Base-by-base conservation (phyloP, 1,140 invertebrate species). In the Leucophenga varia region DNA sequence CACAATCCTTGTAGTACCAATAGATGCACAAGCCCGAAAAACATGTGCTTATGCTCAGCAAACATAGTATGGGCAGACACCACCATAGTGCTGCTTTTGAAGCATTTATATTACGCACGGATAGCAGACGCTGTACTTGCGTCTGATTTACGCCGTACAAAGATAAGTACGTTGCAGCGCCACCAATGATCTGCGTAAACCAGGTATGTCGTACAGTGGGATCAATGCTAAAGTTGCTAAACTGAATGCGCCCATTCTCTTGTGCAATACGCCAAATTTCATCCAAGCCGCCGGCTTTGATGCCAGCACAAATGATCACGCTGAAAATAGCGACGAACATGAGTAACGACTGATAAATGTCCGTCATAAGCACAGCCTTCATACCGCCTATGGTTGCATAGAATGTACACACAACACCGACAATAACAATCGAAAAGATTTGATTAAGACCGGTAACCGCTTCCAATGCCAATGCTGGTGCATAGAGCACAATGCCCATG, bases 401-500 rank as follows among this genome's bases (percentile, higher is more conserved):
- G 64, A 93, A 88, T 6, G 89, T 90, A 68, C 90, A 93, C 2
- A 91, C 85, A 1, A 87, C 49, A 21, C 79, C 91, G 18, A 95
- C 86, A 5, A 85, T 80, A 25, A 94, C 64, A 43, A 97, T 91
- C 5, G 91, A 87, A 41, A 82, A 75, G 41, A 84, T 77, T 75
- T 85, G 82, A 25, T 84, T 84, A 7, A 92, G 67, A 9, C 88
- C 88, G 6, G 90, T 91, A 28, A 95, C 89, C 13, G 92, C 87
- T 76, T 91, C 90, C 14, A 97, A 67, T 1, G 93, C 91, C 49
- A 96, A 80, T 2, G 93, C 88, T 3, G 94, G 94, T 0, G 93
- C 93, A 76, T 93, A 96, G 1, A 97, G 78, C 1, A 95, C 93
- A 59, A 97, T 87, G 3, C 92, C 90, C 80, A 94, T 95, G 61